Base-by-base conservation (phyloP, 2,113 vertebrate genomes). In the Mesoclemmys tuberculata region DNA sequence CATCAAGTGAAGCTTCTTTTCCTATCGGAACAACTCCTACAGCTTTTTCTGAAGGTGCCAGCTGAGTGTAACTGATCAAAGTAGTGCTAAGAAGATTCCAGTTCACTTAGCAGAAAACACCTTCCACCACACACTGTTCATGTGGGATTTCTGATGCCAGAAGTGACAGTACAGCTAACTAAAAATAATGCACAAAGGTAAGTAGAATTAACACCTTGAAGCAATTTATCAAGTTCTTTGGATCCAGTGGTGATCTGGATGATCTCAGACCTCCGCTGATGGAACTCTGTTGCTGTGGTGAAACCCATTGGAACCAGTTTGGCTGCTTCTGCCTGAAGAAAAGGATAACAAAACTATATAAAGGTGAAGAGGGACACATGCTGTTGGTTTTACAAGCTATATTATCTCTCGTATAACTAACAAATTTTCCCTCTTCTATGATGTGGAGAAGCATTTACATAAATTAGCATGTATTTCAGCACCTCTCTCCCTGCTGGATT, bases 211-310 rank as follows among this genome's bases (percentile, higher is more conserved):
- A 35, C 44, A 99, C 99, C 99, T 97, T 99, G 99, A 68, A 99
- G 98, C 10, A 99, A 98, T 92, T 99, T 99, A 95, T 99, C 99
- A 11, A 99, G 98, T 91, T 99, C 99, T 97, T 99, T 99, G 87
- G 99, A 99, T 12, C 99, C 99, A 10, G 99, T 99, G n/a, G 99
- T 99, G 95, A 99, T 98, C 98, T 99, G 99, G 97, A 99, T 99
- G 95, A 99, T 99, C 96, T 99, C 99, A 0, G 99, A 99, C 87
- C 99, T 98, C 84, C 99, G 98, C 97, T 99, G 99, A 96, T 99
- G 99, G 97, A 99, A 99, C 95, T 99, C 99, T 0, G 99, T 99
- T 16, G 99, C 99, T 4, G 99, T 99, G 77, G 99, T 99, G 93
- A 99, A 99, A 52, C 99, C 99, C 99, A 99, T 99, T 0, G 99